Percentiles rank a stretch among this genome's conserved stretches.
These are phyloP conservation scores for Tupaia tana DNA, from an alignment of 2,113 vertebrate genomes.

Conservation along the genomic window DNA sequence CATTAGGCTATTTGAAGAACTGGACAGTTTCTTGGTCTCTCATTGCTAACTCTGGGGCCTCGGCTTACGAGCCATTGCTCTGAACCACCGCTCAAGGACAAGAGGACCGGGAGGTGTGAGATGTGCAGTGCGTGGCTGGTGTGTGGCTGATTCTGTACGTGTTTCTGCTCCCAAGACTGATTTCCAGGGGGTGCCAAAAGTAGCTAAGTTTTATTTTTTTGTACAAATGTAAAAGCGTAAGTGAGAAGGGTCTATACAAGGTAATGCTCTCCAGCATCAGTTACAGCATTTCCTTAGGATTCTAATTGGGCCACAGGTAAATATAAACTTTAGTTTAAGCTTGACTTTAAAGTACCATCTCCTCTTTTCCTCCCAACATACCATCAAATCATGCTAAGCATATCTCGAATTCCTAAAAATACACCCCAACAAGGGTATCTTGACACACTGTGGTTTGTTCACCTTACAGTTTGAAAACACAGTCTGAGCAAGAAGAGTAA, in stretches of 20 bases:
- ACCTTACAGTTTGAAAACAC: constrained; percentile 40
- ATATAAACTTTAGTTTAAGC: constrained; percentile 4
- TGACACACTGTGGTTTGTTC: background rate
- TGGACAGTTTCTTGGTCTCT: background rate
- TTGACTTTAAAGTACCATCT: background rate
- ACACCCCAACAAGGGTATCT: background rate
- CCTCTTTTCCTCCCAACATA: too few species aligned
- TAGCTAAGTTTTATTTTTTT: constrained; percentile 28
- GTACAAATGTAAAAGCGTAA: background rate
- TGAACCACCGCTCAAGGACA: background rate
- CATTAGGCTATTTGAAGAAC: background rate
- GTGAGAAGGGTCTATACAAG: background rate
- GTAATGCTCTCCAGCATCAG: background rate
- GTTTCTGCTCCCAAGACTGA: background rate
- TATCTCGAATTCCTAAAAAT: background rate
- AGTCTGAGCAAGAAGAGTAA: background rate
- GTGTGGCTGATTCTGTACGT: background rate
- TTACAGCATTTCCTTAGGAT: background rate
- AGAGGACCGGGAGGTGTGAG: background rate
- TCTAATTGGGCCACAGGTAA: background rate
- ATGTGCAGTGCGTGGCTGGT: background rate
- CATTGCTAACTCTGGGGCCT: background rate
- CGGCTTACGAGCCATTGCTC: background rate
- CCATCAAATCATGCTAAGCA: background rate
- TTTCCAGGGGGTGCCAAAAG: background rate